phyloP scores from a whole-genome alignment of 2,113 vertebrate species.

The Channa maculata region DNA sequence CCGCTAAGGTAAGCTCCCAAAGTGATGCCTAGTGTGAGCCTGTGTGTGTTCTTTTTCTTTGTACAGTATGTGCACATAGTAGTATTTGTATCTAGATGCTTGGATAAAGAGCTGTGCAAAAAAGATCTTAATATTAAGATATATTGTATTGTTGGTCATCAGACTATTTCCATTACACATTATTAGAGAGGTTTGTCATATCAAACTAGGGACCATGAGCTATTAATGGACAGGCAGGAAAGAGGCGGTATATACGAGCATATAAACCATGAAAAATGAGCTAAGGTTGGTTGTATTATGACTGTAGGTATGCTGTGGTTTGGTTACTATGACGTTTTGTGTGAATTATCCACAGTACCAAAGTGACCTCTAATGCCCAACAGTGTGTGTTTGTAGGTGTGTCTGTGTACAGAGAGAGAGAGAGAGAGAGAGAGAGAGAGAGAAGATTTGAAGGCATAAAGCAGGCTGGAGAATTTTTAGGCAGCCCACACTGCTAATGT shows the following conservation, averaged over 20 bases:
- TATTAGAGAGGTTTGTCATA: background rate
- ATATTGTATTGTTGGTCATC: too few species aligned
- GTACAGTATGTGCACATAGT: background rate
- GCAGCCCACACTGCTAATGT: slow-evolving; percentile 17
- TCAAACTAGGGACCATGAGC: background rate
- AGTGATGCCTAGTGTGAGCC: slow-evolving; percentile 2
- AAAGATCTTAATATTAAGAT: background rate
- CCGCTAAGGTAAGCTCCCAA: slow-evolving; percentile 1
- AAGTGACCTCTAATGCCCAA: slow-evolving; percentile 13
- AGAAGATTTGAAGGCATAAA: background rate
- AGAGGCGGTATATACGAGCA: background rate
- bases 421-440: background rate
- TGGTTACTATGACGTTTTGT: slow-evolving; percentile 28
- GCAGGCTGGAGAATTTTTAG: background rate
- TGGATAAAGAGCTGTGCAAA: background rate
- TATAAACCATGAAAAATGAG: background rate
- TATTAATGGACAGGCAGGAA: background rate
- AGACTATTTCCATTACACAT: background rate
- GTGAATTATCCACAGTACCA: background rate
- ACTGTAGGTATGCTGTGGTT: background rate
- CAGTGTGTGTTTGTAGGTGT: background rate
- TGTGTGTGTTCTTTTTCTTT: slow-evolving; percentile 1
- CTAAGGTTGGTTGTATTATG: slow-evolving; percentile 1
- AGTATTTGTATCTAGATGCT: background rate
- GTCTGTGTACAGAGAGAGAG: background rate